Evolutionary conservation across 2,797 vertebrate species (phyloP).

Genomic region (Hypotaenidia philippensis): DNA sequence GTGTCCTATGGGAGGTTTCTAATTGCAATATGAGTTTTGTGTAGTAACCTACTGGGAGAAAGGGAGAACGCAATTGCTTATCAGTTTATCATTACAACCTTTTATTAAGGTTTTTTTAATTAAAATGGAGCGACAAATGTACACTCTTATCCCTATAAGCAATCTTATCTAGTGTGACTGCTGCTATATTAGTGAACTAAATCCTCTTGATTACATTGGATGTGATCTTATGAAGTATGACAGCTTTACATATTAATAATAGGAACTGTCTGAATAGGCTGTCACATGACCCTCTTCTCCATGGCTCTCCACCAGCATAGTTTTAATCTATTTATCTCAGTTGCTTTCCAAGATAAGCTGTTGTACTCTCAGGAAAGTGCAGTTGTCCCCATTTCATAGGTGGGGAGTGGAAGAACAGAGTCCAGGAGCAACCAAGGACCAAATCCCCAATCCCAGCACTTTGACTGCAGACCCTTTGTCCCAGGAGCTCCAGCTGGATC

Average conservation of each 20-base stretch:
- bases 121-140: constrained; percentile 73
- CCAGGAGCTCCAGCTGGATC: background rate
- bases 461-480: background rate
- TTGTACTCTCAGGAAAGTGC: background rate
- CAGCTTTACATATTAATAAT: constrained; percentile 76
- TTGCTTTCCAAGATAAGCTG: constrained; percentile 12
- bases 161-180: constrained; percentile 75
- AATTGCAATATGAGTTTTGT: constrained; percentile 66
- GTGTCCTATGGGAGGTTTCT: constrained; percentile 63
- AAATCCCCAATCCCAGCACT: background rate
- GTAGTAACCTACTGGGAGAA: constrained; percentile 59
- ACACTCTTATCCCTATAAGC: constrained; percentile 73
- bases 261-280: constrained; percentile 63
- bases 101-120: constrained; percentile 78
- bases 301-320: constrained; percentile 37
- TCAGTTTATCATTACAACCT: constrained; percentile 75
- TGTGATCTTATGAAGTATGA: constrained; percentile 77
- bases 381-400: background rate
- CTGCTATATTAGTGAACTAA: constrained; percentile 74
- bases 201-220: constrained; percentile 74
- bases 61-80: constrained; percentile 59
- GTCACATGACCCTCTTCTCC: constrained; percentile 63
- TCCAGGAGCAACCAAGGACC: background rate
- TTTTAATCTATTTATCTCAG: constrained; percentile 61
- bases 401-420: background rate